Conservation (phyloP, 2,797 vertebrate species). For the Syngnathus acus region DNA sequence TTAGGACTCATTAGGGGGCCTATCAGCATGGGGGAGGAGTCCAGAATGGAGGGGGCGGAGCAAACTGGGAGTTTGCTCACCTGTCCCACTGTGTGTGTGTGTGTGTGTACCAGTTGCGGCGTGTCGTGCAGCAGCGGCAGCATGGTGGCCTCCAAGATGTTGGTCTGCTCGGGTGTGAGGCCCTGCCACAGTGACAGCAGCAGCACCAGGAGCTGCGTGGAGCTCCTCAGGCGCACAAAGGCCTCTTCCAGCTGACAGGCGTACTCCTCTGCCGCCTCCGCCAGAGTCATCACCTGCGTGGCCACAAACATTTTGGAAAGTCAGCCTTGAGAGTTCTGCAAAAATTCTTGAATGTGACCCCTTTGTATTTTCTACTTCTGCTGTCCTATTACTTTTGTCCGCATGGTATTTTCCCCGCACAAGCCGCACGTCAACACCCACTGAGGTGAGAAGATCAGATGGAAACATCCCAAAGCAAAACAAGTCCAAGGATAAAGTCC, state of each 20-base stretch:
- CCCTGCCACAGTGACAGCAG: slow-evolving; percentile 86
- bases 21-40: slow-evolving; percentile 48
- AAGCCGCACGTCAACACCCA: slow-evolving; percentile 4
- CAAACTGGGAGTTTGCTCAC: slow-evolving; percentile 46
- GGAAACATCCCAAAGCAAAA: not conserved
- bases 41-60: slow-evolving; percentile 6
- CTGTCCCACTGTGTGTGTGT: slow-evolving; percentile 5
- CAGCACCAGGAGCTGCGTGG: slow-evolving; percentile 83
- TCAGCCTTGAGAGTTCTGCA: too few species aligned
- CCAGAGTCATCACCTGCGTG: slow-evolving; percentile 83
- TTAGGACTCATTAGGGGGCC: slow-evolving; percentile 66
- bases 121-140: slow-evolving; percentile 85
- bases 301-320: not conserved
- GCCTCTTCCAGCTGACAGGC: slow-evolving; percentile 75
- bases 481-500: not conserved
- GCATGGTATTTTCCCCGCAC: too few species aligned
- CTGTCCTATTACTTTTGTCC: not conserved
- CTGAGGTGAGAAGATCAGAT: not conserved
- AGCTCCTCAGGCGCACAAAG: slow-evolving; percentile 77
- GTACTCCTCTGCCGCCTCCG: slow-evolving; percentile 85
- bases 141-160: slow-evolving; percentile 84
- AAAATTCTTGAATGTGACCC: too few species aligned
- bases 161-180: slow-evolving; percentile 76
- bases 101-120: slow-evolving; percentile 52
- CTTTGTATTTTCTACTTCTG: too few species aligned